phyloP scores from a whole-genome alignment of 1,140 invertebrate genomes.

The Drosophila ohnishii region DNA sequence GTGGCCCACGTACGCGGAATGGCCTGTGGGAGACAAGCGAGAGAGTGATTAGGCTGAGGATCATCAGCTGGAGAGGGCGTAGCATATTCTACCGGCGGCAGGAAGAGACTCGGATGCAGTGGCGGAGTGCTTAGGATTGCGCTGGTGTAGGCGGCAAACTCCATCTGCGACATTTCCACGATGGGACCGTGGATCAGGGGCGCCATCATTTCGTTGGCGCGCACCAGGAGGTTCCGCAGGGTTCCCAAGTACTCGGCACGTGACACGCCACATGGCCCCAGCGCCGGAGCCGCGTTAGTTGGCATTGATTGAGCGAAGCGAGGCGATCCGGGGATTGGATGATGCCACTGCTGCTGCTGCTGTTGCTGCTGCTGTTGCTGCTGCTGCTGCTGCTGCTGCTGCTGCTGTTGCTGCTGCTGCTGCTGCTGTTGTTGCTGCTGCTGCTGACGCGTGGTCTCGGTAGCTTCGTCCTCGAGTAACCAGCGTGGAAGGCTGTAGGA shows the following conservation, averaged over 20 bases:
- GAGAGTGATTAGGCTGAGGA: background rate
- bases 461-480: background rate
- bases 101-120: constrained; percentile 58
- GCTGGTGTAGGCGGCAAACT: constrained; percentile 57
- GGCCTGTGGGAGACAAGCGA: constrained; percentile 10
- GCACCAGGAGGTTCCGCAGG: constrained; percentile 52
- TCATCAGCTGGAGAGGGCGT: rapidly evolving
- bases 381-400: too few relatives aligned
- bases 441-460: background rate
- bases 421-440: background rate
- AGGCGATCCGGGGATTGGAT: background rate
- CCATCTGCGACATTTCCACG: constrained; percentile 38
- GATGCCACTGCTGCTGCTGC: background rate
- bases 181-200: constrained; percentile 48
- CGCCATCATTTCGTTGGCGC: constrained; percentile 54
- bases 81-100: constrained; percentile 43
- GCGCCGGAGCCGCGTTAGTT: background rate
- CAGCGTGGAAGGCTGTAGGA: background rate
- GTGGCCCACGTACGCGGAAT: constrained; percentile 4
- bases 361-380: background rate
- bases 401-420: too few relatives aligned
- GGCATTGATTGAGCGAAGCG: too few relatives aligned
- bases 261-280: constrained; percentile 24
- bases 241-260: constrained; percentile 54
- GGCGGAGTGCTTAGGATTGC: constrained; percentile 45